Evolutionary conservation across 2,797 vertebrate species (phyloP), one percentile per base, ranked within the genome.

Genomic region (Danio albolineatus): DNA sequence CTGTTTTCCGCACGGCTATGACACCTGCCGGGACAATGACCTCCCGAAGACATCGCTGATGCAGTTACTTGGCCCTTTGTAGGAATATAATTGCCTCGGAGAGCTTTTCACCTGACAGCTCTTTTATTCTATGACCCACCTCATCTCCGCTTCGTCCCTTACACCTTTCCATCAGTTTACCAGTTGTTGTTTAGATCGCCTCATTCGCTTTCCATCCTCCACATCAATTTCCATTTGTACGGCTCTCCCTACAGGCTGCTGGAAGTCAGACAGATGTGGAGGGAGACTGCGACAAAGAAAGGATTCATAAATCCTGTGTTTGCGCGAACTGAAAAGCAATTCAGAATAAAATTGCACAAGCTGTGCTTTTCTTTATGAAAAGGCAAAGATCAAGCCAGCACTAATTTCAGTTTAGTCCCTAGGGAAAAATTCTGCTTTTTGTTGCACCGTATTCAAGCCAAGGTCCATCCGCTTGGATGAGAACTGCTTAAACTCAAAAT

Each of bases 211-310:
- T 85, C 79, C 61, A 65, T 84, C 85, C 85, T 83, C 85, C 81
- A 77, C 82, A 91, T 92, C 53, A 84, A 90, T 92, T 91, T 90
- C 83, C 86, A 82, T 90, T 91, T 88, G 82, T 86, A 78, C 46
- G 79, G 85, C 86, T 81, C 78, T 84, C 76, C 61, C 60, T 19
- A 43, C 14, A 19, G 46, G 64, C 70, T 19, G 38, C 46, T 83
- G 86, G 85, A 87, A 78, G 77, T 49, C 67, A 61, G 87, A 90
- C 82, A 87, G 81, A 92, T 90, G 83, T 81, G 46, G 8, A 56
- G 21, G 43, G 53, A 79, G 17, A 8, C 19, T 41, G 41, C 76
- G 69, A 76, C 84, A 85, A 85, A 85, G 78, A 80, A 93, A 91
- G 86, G 90, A 92, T 89, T 87, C 83, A 75, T 82, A 57, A 79